Evolutionary conservation across 2,113 vertebrate species (phyloP).

Genomic region (Salvelinus alpinus): DNA sequence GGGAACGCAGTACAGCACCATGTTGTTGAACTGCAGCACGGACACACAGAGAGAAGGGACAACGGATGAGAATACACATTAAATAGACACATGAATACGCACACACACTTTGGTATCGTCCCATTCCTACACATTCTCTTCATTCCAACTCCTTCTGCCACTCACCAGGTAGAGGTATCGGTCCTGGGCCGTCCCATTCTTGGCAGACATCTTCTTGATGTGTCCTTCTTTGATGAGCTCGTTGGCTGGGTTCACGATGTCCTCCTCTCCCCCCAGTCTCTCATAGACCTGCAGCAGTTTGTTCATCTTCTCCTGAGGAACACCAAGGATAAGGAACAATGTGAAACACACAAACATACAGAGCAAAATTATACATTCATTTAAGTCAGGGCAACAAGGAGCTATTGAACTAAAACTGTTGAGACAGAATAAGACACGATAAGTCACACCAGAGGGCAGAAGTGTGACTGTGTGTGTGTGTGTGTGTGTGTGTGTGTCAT

Average conservation of each 20-base stretch:
- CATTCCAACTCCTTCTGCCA: not conserved
- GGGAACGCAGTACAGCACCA: constrained; percentile 96
- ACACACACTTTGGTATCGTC: not conserved
- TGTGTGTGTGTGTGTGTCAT: not conserved
- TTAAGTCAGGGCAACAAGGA: not conserved
- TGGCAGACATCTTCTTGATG: constrained; percentile 96
- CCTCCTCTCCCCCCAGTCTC: constrained; percentile 90
- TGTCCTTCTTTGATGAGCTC: constrained; percentile 97
- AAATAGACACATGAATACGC: no score
- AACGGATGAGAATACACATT: not conserved
- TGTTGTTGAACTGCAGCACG: constrained; percentile 88
- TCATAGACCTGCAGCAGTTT: constrained; percentile 95
- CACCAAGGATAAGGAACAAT: not conserved
- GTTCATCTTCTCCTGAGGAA: constrained; percentile 93
- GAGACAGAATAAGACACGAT: not conserved
- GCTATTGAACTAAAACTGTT: not conserved
- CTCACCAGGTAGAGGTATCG: constrained; percentile 94
- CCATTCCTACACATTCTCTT: not conserved
- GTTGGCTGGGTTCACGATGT: constrained; percentile 96
- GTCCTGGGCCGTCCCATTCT: constrained; percentile 92
- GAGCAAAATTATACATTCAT: not conserved
- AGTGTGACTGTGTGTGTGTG: not conserved
- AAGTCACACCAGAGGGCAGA: not conserved
- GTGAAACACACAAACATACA: not conserved
- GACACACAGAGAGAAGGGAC: not conserved